These are phyloP conservation scores for Cantharis rufa DNA, from an alignment of 2,888 invertebrate species.

Conservation along the genomic window DNA sequence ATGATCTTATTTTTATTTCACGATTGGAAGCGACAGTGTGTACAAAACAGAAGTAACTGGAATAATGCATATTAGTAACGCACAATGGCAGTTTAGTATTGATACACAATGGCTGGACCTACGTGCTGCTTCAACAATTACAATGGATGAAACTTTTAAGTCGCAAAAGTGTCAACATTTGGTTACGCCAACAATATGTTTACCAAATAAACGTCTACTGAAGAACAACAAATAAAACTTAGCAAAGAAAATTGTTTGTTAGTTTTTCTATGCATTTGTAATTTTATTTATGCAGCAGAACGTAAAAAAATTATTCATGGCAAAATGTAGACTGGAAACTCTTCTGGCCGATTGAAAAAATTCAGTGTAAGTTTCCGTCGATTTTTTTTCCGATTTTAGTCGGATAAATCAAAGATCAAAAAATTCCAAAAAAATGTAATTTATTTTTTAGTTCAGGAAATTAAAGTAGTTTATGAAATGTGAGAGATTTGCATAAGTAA, in stretches of 20 bases:
- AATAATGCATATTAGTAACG: slow-evolving; percentile 6
- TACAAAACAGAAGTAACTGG: neutral
- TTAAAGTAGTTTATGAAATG: too few species aligned
- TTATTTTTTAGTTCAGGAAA: too few species aligned
- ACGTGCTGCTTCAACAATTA: neutral
- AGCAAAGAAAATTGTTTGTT: neutral
- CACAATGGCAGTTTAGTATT: neutral
- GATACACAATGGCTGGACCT: neutral
- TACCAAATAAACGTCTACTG: slow-evolving; percentile 36
- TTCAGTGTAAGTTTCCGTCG: too few species aligned
- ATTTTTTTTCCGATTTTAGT: too few species aligned
- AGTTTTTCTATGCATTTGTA: neutral
- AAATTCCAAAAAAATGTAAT: too few species aligned
- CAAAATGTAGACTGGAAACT: too few species aligned
- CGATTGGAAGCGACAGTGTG: neutral
- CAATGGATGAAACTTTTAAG: slow-evolving; percentile 15
- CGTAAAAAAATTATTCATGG: neutral
- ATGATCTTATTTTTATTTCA: neutral
- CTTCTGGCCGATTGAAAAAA: too few species aligned
- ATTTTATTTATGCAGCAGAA: neutral
- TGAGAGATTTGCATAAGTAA: neutral
- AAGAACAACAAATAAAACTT: neutral
- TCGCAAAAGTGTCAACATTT: slow-evolving; percentile 35
- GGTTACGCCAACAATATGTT: slow-evolving; percentile 36
- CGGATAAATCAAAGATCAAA: too few species aligned